Evolutionary conservation across 2,797 vertebrate species (phyloP), one percentile per base, ranked within the genome.

Genomic region (Rhabdophis nuchalis): DNA sequence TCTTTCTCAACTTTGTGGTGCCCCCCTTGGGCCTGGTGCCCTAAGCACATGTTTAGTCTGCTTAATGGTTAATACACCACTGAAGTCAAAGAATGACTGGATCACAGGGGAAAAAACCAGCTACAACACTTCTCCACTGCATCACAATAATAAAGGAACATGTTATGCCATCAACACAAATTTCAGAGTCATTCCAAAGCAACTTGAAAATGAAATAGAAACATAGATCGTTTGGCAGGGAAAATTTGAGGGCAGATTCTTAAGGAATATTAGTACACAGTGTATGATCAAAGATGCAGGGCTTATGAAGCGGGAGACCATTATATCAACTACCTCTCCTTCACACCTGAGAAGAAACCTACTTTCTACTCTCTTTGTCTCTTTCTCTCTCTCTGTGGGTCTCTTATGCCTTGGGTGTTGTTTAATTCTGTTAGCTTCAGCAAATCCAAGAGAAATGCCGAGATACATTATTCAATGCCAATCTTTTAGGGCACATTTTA

Each of bases 391-490:
- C 46, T 89, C 46, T 32, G 18, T 89, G 23, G 72, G 52, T 87
- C 60, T 2, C 36, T 32, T 86, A 85, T 60, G 85, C 53, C 61
- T 32, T 77, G 85, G n/a, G n/a, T 54, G 50, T 61, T 90, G 85
- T 68, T 93, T 90, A 93, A 92, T 92, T 94, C 86, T 93, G 1
- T 94, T 93, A 92, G 18, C 61, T 93, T 95, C 93, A 93, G 86
- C 57, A 90, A 92, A 85, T 54, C 85, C 92, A 58, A 25, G 91
- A 41, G 20, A 46, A 82, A 25, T 82, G 41, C 20, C 11, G 58
- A 95, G 89, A 87, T 23, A 46, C 61, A 92, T 52, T 87, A 91
- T 85, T 90, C 92, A 92, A 23, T 27, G 91, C 95, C 93, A 93
- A 53, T 91, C 46, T 95, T 92, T 88, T 87, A 93, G 0, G 50